Base-by-base conservation (phyloP, 2,797 vertebrate genomes). In the Typhlichthys eigenmanni region DNA sequence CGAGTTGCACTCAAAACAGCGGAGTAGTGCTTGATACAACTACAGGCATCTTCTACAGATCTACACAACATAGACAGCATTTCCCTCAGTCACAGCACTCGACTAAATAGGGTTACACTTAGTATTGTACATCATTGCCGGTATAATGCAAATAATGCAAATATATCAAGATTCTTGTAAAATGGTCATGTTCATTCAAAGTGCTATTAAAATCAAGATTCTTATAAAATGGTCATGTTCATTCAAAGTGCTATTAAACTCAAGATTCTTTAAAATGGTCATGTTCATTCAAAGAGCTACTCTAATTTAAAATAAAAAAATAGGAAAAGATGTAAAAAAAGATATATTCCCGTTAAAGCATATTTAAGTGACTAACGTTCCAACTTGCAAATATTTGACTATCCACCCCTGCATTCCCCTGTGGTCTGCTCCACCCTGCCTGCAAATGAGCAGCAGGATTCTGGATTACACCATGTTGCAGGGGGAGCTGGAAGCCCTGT, bases 401-500 rank as follows among this genome's bases (percentile, higher is more conserved):
- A 29, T 64, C 64, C 84, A 71, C 74, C 76, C 71, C 75, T 38
- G 72, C 73, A 19, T 57, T 72, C 58, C 24, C 29, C 69, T 68
- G 66, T 60, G 34, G 59, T 76, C 66, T 76, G 73, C 78, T 72
- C 76, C 83, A 69, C 84, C 87, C 72, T 71, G 80, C 58, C 72
- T 77, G 83, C 24, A 71, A 71, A 57, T 71, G 79, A 86, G 85
- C 88, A 92, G 91, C 90, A 89, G 91, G 90, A 88, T 89, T 76
- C 85, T 92, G 91, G 92, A 92, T 77, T 93, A 86, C 83, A 74
- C 87, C 78, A 85, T 90, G 80, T 89, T 92, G 75, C 92, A 94
- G 78, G 90, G 90, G 78, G 91, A 93, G 83, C 89, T 93, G 85
- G 92, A 93, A 69, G 88, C 91, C 66, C 86, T 94, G 86, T 93